Percentiles rank a stretch among this genome's conserved stretches.
These are phyloP conservation scores for Eupelmus urozonus DNA, from an alignment of 2,888 invertebrate species.

Conservation along the genomic window DNA sequence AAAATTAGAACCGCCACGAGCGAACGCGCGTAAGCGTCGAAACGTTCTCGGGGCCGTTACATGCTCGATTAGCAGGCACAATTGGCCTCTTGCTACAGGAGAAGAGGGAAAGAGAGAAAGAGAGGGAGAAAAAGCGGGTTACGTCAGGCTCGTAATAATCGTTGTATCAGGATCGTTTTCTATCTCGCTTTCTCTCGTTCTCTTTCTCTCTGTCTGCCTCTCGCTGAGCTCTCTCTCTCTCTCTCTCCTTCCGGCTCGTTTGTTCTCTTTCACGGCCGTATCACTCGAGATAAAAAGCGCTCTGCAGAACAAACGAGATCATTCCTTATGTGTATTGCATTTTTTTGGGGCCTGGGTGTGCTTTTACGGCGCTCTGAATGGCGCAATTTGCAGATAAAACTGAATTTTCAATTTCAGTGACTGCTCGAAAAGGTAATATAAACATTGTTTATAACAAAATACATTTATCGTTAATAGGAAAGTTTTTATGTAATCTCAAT, in stretches of 20 bases:
- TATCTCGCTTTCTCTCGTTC: not conserved
- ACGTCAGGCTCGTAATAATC: constrained; percentile 46
- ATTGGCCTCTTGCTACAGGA: constrained; percentile 38
- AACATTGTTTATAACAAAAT: too few relatives aligned
- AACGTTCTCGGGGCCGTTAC: constrained; percentile 42
- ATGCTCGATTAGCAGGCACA: constrained; percentile 47
- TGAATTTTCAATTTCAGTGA: not conserved
- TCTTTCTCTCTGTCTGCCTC: not conserved
- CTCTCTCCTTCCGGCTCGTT: constrained; percentile 33
- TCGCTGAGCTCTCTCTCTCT: constrained; percentile 9
- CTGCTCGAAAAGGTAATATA: too few relatives aligned
- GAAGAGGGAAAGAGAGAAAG: not conserved
- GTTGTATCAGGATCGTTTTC: constrained; percentile 23
- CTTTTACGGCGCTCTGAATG: not conserved
- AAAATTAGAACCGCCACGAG: constrained; percentile 51
- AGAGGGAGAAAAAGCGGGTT: constrained; percentile 6
- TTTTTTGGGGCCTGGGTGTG: not conserved
- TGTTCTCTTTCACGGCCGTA: constrained; percentile 13
- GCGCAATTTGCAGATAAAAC: not conserved
- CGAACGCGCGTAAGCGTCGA: constrained; percentile 7
- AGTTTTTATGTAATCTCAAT: too few relatives aligned
- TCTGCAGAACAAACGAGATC: constrained; percentile 4
- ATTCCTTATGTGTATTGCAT: constrained; percentile 9
- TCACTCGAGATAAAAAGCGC: constrained; percentile 28
- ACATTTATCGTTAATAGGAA: too few relatives aligned